Percentiles rank a stretch among this genome's conserved stretches.
Evolutionary conservation across 2,888 invertebrate species (phyloP).

Genomic region (Caenorhabditis parvicauda): DNA sequence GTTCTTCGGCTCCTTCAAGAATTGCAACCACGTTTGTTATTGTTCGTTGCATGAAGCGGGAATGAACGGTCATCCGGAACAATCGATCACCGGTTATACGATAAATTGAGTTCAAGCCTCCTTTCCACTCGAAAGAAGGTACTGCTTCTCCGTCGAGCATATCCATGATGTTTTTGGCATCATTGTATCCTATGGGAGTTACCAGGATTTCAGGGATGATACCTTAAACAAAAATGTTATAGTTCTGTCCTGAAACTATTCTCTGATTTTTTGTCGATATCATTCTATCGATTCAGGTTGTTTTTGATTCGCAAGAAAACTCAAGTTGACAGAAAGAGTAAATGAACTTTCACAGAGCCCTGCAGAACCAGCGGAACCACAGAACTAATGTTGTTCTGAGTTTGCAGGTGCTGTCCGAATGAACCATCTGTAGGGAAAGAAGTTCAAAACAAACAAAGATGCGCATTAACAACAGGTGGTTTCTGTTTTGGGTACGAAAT

Average conservation of each 20-base stretch:
- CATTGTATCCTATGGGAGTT: conserved; percentile 39
- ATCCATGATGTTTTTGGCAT: conserved; percentile 28
- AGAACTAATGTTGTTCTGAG: too few species aligned
- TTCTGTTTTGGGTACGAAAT: too few species aligned
- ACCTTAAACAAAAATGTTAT: conserved; percentile 3
- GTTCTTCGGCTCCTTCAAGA: conserved; percentile 59
- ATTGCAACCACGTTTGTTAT: conserved; percentile 63
- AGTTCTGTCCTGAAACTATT: too few species aligned
- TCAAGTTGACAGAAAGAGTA: too few species aligned
- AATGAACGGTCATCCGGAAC: conserved; percentile 31
- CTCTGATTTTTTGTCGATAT: not conserved
- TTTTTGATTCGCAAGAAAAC: not conserved
- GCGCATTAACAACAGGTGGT: too few species aligned
- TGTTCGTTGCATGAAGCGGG: conserved; percentile 14
- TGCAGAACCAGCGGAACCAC: too few species aligned
- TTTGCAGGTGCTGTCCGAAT: too few species aligned
- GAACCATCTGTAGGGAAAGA: too few species aligned
- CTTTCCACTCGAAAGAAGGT: conserved; percentile 24
- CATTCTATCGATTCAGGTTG: too few species aligned
- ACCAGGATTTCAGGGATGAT: conserved; percentile 36
- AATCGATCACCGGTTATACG: conserved; percentile 50
- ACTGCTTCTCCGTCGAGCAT: conserved; percentile 25
- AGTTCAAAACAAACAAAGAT: too few species aligned
- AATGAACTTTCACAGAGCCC: too few species aligned
- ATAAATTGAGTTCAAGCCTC: conserved; percentile 35